phyloP scores from a whole-genome alignment of 1,140 invertebrate species.

The Papilio polytes region DNA sequence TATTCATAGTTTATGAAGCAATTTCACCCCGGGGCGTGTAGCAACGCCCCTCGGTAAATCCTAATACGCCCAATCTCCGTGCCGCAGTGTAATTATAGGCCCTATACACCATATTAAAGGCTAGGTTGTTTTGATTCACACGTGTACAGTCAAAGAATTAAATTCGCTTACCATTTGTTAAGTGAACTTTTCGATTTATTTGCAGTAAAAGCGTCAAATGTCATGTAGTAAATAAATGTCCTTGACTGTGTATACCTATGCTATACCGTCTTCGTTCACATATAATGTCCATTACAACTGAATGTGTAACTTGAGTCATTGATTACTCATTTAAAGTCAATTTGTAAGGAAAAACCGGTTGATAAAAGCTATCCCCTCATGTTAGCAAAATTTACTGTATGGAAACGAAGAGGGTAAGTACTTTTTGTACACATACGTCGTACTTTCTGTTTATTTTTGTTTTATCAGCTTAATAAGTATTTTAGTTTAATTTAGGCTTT shows the following conservation, averaged over 20 bases:
- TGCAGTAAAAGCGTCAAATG: no score
- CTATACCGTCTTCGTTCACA: neutral
- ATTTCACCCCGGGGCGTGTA: slow-evolving; percentile 29
- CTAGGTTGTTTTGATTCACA: slow-evolving; percentile 7
- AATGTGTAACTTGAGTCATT: slow-evolving; percentile 19
- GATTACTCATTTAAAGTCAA: slow-evolving; percentile 23
- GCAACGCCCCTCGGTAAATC: slow-evolving; percentile 24
- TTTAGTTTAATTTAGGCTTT: neutral
- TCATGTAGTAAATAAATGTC: neutral
- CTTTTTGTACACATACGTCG: neutral
- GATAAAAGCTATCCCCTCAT: neutral
- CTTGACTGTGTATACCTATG: neutral
- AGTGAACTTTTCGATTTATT: no score
- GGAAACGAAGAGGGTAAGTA: neutral
- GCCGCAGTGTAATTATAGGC: slow-evolving; percentile 4
- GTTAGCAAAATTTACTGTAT: neutral
- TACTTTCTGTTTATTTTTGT: neutral
- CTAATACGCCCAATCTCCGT: slow-evolving; percentile 25
- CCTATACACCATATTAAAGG: neutral
- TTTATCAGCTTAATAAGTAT: neutral
- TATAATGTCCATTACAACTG: neutral
- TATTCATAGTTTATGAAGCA: slow-evolving; percentile 31
- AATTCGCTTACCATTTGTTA: neutral
- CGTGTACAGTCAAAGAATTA: neutral
- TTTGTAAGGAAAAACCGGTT: neutral